Percentiles rank a stretch among this genome's conserved stretches.
Conservation (phyloP, 2,113 vertebrate genomes). For the Xyliphius kryptos region DNA sequence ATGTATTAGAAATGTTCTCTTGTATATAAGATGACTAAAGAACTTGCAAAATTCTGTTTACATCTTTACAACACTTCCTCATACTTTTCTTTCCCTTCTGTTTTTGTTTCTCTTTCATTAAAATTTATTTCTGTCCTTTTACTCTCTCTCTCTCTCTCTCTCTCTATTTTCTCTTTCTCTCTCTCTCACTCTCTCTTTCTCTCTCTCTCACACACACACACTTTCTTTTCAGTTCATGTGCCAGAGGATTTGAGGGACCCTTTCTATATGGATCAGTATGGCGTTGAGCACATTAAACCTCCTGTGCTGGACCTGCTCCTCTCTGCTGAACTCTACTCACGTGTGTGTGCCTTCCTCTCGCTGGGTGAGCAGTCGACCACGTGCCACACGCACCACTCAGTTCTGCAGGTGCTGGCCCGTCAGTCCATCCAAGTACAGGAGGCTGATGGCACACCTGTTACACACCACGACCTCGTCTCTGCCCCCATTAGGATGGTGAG, state of each 20-base stretch:
- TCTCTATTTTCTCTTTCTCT: too few relatives aligned
- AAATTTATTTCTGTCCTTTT: too few relatives aligned
- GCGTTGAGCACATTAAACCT: constrained; percentile 95
- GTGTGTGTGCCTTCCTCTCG: constrained; percentile 82
- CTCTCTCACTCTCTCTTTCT: too few relatives aligned
- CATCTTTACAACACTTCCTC: too few relatives aligned
- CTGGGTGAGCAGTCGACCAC: constrained; percentile 78
- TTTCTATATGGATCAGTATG: constrained; percentile 91
- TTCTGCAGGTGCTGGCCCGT: constrained; percentile 82
- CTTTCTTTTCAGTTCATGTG: constrained; percentile 71
- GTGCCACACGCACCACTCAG: constrained; percentile 79
- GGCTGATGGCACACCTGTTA: constrained; percentile 77
- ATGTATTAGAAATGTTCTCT: too few relatives aligned
- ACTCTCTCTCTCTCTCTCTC: too few relatives aligned
- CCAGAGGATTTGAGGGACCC: constrained; percentile 85
- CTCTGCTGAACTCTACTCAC: constrained; percentile 86
- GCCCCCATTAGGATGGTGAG: constrained; percentile 92
- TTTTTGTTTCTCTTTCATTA: too few relatives aligned
- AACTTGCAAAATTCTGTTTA: too few relatives aligned
- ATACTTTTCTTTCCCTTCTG: too few relatives aligned
- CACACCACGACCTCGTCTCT: constrained; percentile 74
- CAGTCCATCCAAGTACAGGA: constrained; percentile 91
- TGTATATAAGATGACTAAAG: too few relatives aligned
- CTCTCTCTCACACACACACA: background rate
- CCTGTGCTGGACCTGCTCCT: constrained; percentile 79